Base-by-base conservation (phyloP, 2,888 invertebrate genomes). In the Sesia apiformis region DNA sequence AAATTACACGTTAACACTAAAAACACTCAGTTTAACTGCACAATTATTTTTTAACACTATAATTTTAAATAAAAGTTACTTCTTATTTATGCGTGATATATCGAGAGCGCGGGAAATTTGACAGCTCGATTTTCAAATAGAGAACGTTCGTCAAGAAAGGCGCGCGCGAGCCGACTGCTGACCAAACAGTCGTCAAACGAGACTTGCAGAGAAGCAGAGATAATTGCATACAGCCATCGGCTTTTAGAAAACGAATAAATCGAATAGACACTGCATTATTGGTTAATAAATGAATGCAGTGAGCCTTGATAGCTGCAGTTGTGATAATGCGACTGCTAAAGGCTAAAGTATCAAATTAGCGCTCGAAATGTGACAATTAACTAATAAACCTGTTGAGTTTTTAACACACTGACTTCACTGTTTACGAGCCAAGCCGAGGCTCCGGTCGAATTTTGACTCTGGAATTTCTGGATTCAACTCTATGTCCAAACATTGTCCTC, bases 181-280 rank as follows among this genome's bases (percentile, higher is more conserved):
- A 43, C 40, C 49, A 46, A 49, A n/a, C 6, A 39, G 5, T 39
- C 3, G 39, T 51, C n/a, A n/a, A 0, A n/a, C 38, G 43, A 46
- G 43, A 53, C 23, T 43, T 56, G 56, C 57, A 57, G 60, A 72
- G 71, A 74, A 56, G 56, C 57, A 57, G 60, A 72, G 71, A 74
- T 74, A 74, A 76, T 73, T 72, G 71, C 67, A 65, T 63, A 63
- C 74, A 70, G 67, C 70, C 72, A 72, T 72, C 66, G 74, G 58
- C 57, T 74, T 76, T 82, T 87, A 87, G 87, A 87, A 87, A 87
- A 85, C 81, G 77, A 78, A 80, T 78, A 81, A 81, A 79, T 76
- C 78, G 72, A 74, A 74, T 69, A 76, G 79, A 78, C 76, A 78
- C 76, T 70, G 70, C 73, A 76, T 53, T 74, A 73, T 78, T 79